Evolutionary conservation across 1,140 invertebrate genomes (phyloP), one percentile per base, ranked within the genome.

Genomic region (Chironomus striatipennis): DNA sequence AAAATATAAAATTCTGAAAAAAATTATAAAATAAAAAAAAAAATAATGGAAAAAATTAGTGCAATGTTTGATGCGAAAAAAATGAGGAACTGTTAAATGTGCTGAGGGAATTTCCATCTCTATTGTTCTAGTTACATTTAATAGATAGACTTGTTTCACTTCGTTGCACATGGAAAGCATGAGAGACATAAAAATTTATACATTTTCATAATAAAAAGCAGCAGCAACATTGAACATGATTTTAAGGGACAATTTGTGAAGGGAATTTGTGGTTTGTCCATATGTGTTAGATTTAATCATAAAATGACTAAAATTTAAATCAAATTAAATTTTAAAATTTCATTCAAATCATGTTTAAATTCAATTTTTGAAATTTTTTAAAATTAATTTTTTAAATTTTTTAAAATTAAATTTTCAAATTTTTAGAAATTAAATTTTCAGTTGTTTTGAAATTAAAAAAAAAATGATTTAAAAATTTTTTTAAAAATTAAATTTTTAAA

Each of bases 41-140:
- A 57, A n/a, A 57, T 57, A 57, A 57, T 15, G 47, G 8, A 57
- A 15, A 57, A 57, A 57, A 57, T 57, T 57, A 57, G 47, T 57
- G 47, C 47, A 57, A 57, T 57, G 47, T n/a, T 57, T 57, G 47
- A 57, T 57, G 47, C 47, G 47, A 57, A 57, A 57, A 34, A 57
- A 57, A 57, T 57, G 47, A 57, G 47, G 47, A 57, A 57, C 47
- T 57, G 47, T 57, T 57, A 57, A 57, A 57, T n/a, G 47, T n/a
- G 24, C 24, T 34, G 24, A 34, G 24, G n/a, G 47, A 57, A 57
- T 57, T n/a, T 57, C 47, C 47, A n/a, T 57, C 12, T n/a, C 47
- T 57, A 57, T 57, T 57, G 47, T 57, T 57, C 47, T 57, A 57
- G 47, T 57, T 57, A 57, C 5, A n/a, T 57, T 57, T 57, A 57